Base-by-base conservation (phyloP, 2,888 invertebrate species). In the Ptilodon capucinus region DNA sequence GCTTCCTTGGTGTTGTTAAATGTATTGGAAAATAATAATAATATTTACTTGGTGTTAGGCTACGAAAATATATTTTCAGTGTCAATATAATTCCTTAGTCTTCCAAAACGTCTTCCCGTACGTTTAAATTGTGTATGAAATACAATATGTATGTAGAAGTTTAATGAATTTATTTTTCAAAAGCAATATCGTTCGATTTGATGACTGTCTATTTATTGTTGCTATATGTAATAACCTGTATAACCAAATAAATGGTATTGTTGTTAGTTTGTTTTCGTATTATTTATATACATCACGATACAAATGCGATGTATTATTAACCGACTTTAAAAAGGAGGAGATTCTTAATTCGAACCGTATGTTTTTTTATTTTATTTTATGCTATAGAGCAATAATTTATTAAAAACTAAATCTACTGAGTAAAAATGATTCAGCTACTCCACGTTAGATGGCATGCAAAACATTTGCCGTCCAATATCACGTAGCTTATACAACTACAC, bases 221-320 rank as follows among this genome's bases (percentile, higher is more conserved):
- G 88, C 88, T 89, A 82, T 81, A 81, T 88, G 79, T 88, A 81
- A 84, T 76, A 81, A 87, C 71, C 76, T 88, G 87, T 90, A 86
- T 89, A 89, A 81, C 88, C 86, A 84, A 86, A 84, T 90, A 90
- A 89, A 90, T 85, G 87, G 85, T 86, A 84, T 84, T 88, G 88
- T 90, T 91, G 90, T 89, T 88, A 86, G 78, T 72, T 83, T 62
- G 46, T 62, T 21, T 6, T 62, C 28, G 76, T 84, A 82, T 84
- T 56, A 75, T 71, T 80, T 60, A 4, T 2, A 30, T 1, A 30
- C n/a, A n/a, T n/a, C n/a, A n/a, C n/a, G n/a, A n/a, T n/a, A n/a
- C n/a, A n/a, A n/a, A n/a, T n/a, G n/a, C n/a, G n/a, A n/a, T n/a
- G n/a, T n/a, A n/a, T n/a, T n/a, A n/a, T n/a, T n/a, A n/a, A n/a